phyloP scores from a whole-genome alignment of 2,888 invertebrate genomes.

The Harpagoxenus sublaevis region DNA sequence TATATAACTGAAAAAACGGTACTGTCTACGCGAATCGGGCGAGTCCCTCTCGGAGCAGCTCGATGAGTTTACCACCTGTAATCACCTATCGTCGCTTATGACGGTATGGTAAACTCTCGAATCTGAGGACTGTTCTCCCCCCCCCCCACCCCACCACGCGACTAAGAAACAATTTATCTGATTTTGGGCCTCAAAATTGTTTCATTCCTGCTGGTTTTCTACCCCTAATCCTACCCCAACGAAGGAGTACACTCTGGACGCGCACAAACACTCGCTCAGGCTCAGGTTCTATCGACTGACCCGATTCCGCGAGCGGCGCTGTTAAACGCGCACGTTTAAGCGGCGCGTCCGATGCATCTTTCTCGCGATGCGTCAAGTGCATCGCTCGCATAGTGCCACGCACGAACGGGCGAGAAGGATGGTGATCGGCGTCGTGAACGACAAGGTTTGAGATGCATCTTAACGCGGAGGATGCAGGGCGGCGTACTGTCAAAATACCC shows the following conservation, averaged over 20 bases:
- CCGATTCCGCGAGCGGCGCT: constrained; percentile 66
- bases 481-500: constrained; percentile 81
- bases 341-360: constrained; percentile 28
- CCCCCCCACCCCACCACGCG: too few relatives aligned
- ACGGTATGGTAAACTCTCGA: background rate
- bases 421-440: background rate
- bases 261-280: constrained; percentile 61
- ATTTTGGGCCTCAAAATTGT: background rate
- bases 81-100: constrained; percentile 12
- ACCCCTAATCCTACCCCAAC: background rate
- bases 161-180: background rate
- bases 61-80: background rate
- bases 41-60: constrained; percentile 1
- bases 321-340: constrained; percentile 39
- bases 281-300: constrained; percentile 78
- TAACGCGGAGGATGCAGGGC: constrained; percentile 74
- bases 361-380: background rate
- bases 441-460: constrained; percentile 56
- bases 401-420: constrained; percentile 4
- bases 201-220: background rate
- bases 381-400: constrained; percentile 21
- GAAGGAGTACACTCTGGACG: constrained; percentile 29
- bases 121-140: background rate
- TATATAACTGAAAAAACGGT: constrained; percentile 38
- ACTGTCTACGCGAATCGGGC: constrained; percentile 7